Conservation (phyloP, 2,888 invertebrate genomes). For the Abscondita cerata region DNA sequence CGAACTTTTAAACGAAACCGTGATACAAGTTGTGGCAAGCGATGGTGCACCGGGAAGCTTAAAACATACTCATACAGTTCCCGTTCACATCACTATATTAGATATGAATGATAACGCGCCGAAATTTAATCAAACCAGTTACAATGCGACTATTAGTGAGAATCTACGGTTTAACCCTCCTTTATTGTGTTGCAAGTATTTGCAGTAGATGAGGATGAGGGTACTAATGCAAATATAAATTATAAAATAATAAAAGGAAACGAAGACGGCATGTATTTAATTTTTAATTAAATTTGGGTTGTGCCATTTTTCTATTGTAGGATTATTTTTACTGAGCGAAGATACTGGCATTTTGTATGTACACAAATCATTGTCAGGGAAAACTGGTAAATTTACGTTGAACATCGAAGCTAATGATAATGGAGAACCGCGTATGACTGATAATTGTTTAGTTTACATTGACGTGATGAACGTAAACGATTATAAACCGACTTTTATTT, state of each 20-base stretch:
- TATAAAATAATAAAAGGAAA: conserved; percentile 77
- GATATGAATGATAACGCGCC: conserved; percentile 94
- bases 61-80: conserved; percentile 75
- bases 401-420: conserved; percentile 75
- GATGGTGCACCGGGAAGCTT: conserved; percentile 78
- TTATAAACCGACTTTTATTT: conserved; percentile 80
- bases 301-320: conserved; percentile 60
- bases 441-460: conserved; percentile 76
- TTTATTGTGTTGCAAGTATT: conserved; percentile 82
- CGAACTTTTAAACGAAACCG: conserved; percentile 73
- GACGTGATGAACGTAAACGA: conserved; percentile 81
- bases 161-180: conserved; percentile 82
- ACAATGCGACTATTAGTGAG: conserved; percentile 83
- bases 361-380: conserved; percentile 72
- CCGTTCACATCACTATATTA: conserved; percentile 76
- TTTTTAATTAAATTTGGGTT: too few relatives aligned
- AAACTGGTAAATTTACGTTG: conserved; percentile 62
- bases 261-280: conserved; percentile 63
- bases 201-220: conserved; percentile 83
- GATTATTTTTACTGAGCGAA: conserved; percentile 77
- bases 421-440: conserved; percentile 70
- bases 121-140: conserved; percentile 77
- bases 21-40: conserved; percentile 79
- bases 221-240: conserved; percentile 76
- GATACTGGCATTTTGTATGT: conserved; percentile 84